phyloP scores from a whole-genome alignment of 2,113 vertebrate genomes.

The Hydropotes inermis region DNA sequence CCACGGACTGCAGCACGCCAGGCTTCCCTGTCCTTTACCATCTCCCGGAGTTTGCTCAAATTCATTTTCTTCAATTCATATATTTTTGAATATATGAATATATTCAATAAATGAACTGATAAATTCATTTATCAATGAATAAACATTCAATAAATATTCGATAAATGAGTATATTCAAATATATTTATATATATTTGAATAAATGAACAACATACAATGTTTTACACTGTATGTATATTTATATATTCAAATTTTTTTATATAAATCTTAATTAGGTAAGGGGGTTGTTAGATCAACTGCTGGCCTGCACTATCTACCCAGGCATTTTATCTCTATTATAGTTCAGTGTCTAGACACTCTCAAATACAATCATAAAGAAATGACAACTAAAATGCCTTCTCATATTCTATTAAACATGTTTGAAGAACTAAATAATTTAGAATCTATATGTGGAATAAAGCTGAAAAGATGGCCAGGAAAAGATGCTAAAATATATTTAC shows the following conservation, averaged over 20 bases:
- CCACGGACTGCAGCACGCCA: neutral
- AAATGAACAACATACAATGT: neutral
- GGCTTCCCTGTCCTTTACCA: neutral
- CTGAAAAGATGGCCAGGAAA: neutral
- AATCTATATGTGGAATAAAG: constrained; percentile 2
- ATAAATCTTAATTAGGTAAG: constrained; percentile 1
- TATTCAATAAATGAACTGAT: neutral
- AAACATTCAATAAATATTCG: neutral
- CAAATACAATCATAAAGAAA: neutral
- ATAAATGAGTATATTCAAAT: neutral
- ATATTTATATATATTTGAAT: neutral
- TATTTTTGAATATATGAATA: neutral
- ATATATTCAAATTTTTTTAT: neutral
- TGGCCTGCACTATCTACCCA: neutral
- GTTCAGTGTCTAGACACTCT: neutral
- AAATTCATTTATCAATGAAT: neutral
- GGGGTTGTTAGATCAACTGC: neutral
- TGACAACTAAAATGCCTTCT: neutral
- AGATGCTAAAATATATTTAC: neutral
- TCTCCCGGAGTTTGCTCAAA: neutral
- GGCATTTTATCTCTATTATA: neutral
- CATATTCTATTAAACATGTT: neutral
- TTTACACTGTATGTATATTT: neutral
- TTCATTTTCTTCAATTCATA: neutral
- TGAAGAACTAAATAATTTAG: constrained; percentile 5